Evolutionary conservation across 2,888 invertebrate genomes (phyloP), one percentile per base, ranked within the genome.

Genomic region (Eristalis pertinax): DNA sequence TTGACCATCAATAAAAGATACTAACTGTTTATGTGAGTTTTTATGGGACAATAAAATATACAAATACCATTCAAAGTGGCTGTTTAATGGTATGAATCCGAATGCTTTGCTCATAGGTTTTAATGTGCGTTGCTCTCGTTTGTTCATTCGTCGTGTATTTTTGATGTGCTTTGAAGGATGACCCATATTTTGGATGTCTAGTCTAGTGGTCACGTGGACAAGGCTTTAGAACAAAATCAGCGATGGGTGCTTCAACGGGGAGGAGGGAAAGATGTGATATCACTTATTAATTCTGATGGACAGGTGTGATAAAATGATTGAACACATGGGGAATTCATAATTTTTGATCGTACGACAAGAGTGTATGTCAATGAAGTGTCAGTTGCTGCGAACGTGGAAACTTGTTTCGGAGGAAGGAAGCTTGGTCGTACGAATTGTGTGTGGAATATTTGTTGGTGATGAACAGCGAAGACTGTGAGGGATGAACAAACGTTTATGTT

Each of bases 11-110:
- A 74, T 85, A 83, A 86, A 86, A 83, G 62, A 83, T 83, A 86
- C 78, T 79, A 83, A 86, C 86, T 83, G 83, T 86, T 86, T 86
- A 83, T 83, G 86, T 79, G 86, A 78, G 24, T 79, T 86, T 86
- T 83, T 86, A 79, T 79, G 67, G 32, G 56, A 56, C 63, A 79
- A 79, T 84, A 84, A 84, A 76, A 82, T 50, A 68, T 76, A 80
- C 77, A 82, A 86, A 75, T 83, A 78, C 74, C 58, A 50, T 65
- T 60, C 83, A 63, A 81, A 70, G 83, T 78, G 78, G 83, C 70
- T 83, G 78, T 65, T 78, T 67, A 72, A 86, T 72, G 78, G 64
- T 74, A 75, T 83, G 65, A 86, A 83, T 86, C 70, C 24, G 26
- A 74, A 67, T 67, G 68, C 74, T 73, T 41, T 70, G 24, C 74